phyloP scores from a whole-genome alignment of 2,797 vertebrate genomes.

The Hippoglossus hippoglossus region DNA sequence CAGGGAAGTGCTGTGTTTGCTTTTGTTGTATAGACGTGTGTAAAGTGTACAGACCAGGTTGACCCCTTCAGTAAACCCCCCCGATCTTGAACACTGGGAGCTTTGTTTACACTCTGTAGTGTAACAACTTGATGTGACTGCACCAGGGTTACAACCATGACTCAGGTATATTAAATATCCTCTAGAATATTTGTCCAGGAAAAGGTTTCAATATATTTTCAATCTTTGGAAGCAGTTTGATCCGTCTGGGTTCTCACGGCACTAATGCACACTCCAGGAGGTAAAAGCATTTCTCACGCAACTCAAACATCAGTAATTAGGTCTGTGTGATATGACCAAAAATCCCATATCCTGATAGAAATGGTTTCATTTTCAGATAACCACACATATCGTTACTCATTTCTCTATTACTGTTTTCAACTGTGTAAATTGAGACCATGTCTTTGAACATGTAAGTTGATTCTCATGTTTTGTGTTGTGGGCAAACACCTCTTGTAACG shows the following conservation, averaged over 20 bases:
- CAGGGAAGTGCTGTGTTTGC: conserved; percentile 62
- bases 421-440: neutral
- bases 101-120: conserved; percentile 63
- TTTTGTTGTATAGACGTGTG: conserved; percentile 44
- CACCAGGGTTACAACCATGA: neutral
- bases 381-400: neutral
- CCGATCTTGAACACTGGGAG: conserved; percentile 61
- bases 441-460: neutral
- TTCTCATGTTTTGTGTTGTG: neutral
- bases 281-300: neutral
- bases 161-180: conserved; percentile 20
- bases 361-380: neutral
- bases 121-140: conserved; percentile 21
- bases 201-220: conserved; percentile 15
- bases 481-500: neutral
- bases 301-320: neutral
- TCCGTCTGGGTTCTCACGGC: neutral
- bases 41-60: conserved; percentile 25
- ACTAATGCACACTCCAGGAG: conserved; percentile 11
- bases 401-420: neutral
- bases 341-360: neutral
- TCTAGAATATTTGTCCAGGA: conserved; percentile 4
- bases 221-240: conserved; percentile 15
- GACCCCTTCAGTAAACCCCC: conserved; percentile 50
- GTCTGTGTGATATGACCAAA: neutral